A percentile compares a stretch with the other conserved stretches of the same genome.
These are phyloP conservation scores for Guaruba guarouba DNA, from an alignment of 2,113 vertebrate genomes.

Conservation along the genomic window DNA sequence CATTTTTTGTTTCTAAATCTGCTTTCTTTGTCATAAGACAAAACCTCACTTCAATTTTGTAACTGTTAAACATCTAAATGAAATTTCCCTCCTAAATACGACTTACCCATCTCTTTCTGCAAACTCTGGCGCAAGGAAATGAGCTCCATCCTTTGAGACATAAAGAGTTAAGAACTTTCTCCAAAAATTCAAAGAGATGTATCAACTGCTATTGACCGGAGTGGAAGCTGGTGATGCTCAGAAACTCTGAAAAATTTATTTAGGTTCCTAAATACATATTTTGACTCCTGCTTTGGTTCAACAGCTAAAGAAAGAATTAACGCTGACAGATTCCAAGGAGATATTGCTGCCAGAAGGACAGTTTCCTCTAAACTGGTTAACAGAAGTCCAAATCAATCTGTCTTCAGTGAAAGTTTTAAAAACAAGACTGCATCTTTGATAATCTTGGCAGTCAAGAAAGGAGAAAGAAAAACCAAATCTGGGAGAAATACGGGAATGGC, in stretches of 20 bases:
- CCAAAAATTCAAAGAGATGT: not conserved
- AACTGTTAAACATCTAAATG: not conserved
- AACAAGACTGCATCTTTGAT: not conserved
- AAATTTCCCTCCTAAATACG: not conserved
- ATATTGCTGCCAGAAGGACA: conserved; percentile 40
- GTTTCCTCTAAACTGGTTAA: conserved; percentile 53
- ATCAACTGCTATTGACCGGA: not conserved
- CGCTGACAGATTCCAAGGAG: conserved; percentile 29
- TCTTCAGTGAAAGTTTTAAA: conserved; percentile 39
- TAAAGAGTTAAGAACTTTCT: not conserved
- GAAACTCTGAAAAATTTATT: not conserved
- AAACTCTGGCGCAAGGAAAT: not conserved
- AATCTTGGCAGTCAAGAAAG: conserved; percentile 1
- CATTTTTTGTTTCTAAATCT: not conserved
- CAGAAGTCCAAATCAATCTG: conserved; percentile 26
- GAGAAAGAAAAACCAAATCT: not conserved
- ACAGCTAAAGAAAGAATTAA: conserved; percentile 25
- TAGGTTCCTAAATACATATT: conserved; percentile 10
- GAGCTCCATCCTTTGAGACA: not conserved
- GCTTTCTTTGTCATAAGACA: not conserved
- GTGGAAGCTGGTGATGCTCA: not conserved
- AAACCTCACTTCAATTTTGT: not conserved
- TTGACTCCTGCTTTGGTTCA: conserved; percentile 53
- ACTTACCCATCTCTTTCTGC: not conserved
- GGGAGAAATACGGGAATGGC: conserved; percentile 18